Percentiles rank a stretch among this genome's conserved stretches.
These are phyloP conservation scores for Eremophila alpestris DNA, from an alignment of 2,797 vertebrate genomes.

Conservation along the genomic window DNA sequence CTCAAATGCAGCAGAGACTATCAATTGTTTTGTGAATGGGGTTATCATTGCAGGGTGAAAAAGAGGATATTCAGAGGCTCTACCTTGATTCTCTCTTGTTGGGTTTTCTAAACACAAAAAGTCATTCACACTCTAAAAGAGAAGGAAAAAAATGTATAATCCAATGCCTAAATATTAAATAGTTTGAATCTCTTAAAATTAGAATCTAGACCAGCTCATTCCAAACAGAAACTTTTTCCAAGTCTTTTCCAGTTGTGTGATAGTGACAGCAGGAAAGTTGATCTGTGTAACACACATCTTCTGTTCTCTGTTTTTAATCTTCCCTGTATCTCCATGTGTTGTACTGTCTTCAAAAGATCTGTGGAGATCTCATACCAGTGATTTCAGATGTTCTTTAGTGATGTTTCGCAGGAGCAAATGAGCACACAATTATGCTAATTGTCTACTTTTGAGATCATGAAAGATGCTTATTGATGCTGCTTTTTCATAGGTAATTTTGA, in stretches of 20 bases:
- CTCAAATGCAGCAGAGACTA: neutral
- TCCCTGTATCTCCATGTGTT: neutral
- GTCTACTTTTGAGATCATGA: neutral
- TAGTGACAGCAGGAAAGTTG: neutral
- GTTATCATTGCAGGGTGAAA: neutral
- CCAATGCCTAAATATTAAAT: neutral
- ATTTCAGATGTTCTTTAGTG: conserved; percentile 1
- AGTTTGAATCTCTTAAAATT: neutral
- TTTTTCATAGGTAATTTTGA: neutral
- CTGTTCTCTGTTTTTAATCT: neutral
- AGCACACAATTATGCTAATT: neutral
- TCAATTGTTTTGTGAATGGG: neutral
- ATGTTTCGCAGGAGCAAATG: neutral
- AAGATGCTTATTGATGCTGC: neutral
- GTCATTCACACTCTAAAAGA: neutral
- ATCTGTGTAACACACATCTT: neutral
- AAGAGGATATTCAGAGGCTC: neutral
- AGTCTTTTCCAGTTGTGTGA: neutral
- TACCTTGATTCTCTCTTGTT: neutral
- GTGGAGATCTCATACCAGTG: neutral
- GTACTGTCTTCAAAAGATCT: neutral
- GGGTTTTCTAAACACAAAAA: neutral
- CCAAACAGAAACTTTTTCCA: neutral
- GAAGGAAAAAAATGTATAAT: neutral
- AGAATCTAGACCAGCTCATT: neutral